These are phyloP conservation scores for Lasioglossum morio DNA, from an alignment of 2,888 invertebrate genomes.

Conservation along the genomic window DNA sequence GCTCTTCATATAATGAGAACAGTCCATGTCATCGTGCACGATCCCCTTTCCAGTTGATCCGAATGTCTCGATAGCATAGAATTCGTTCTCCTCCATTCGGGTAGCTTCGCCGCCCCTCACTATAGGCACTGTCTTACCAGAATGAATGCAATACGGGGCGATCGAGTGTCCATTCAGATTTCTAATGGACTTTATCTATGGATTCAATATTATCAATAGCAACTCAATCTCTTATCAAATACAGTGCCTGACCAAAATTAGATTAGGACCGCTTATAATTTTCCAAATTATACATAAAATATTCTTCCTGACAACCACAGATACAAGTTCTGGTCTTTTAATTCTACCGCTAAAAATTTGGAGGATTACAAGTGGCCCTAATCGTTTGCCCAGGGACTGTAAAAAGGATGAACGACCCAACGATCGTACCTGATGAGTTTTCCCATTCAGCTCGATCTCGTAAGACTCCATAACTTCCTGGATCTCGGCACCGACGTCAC, in stretches of 20 bases:
- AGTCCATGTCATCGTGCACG: conserved; percentile 99
- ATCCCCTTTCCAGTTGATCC: conserved; percentile 97
- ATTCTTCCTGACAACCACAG: too few species aligned
- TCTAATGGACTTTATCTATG: conserved; percentile 95
- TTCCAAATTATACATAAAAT: too few species aligned
- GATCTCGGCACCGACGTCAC: conserved; percentile 98
- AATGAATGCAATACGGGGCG: conserved; percentile 98
- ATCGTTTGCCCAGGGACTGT: background rate
- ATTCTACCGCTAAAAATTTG: too few species aligned
- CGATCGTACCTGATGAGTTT: conserved; percentile 90
- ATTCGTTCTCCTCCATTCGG: conserved; percentile 99
- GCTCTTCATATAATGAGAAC: conserved; percentile 99
- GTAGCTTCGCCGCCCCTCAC: conserved; percentile 99
- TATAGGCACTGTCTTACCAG: conserved; percentile 99
- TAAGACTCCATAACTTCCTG: conserved; percentile 99
- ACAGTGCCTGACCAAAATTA: background rate
- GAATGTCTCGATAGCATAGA: conserved; percentile 99
- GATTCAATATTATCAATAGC: background rate
- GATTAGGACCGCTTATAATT: background rate
- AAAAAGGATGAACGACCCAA: background rate
- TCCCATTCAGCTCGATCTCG: conserved; percentile 98
- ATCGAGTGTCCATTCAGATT: conserved; percentile 99
- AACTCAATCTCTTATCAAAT: background rate
- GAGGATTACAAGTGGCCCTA: too few species aligned
- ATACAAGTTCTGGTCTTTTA: too few species aligned